phyloP scores from a whole-genome alignment of 2,113 vertebrate species.

The Donacobius atricapilla region DNA sequence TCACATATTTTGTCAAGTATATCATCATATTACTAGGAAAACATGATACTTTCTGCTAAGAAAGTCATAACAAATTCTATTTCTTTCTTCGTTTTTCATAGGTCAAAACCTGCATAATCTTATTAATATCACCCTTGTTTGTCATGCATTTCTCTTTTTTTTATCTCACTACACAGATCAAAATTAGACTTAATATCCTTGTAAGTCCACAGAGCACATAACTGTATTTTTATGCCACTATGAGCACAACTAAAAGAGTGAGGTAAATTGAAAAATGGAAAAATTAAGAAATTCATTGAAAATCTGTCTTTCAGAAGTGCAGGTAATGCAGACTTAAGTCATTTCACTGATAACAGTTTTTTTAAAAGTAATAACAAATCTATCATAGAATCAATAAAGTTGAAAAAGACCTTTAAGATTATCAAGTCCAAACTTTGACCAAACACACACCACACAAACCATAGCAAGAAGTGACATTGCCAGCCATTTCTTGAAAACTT shows the following conservation, averaged over 20 bases:
- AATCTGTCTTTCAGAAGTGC: background rate
- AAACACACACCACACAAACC: background rate
- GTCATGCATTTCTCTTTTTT: background rate
- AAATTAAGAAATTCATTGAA: background rate
- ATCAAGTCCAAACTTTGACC: background rate
- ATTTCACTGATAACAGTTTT: background rate
- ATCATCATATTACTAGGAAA: background rate
- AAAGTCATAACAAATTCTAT: background rate
- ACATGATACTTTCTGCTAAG: background rate
- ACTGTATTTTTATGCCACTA: background rate
- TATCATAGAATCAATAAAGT: background rate
- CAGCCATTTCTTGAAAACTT: background rate
- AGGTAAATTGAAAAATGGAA: background rate
- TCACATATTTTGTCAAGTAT: background rate
- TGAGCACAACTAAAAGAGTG: background rate
- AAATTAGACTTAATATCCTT: background rate
- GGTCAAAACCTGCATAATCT: background rate
- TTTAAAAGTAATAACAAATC: background rate
- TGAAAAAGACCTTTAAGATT: background rate
- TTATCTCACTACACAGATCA: background rate
- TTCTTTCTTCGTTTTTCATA: background rate
- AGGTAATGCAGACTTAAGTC: background rate
- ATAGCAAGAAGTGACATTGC: background rate
- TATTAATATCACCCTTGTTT: background rate
- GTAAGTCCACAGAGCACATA: background rate